Evolutionary conservation across 2,888 invertebrate species (phyloP), one percentile per base, ranked within the genome.

Genomic region (Emmelina monodactyla): DNA sequence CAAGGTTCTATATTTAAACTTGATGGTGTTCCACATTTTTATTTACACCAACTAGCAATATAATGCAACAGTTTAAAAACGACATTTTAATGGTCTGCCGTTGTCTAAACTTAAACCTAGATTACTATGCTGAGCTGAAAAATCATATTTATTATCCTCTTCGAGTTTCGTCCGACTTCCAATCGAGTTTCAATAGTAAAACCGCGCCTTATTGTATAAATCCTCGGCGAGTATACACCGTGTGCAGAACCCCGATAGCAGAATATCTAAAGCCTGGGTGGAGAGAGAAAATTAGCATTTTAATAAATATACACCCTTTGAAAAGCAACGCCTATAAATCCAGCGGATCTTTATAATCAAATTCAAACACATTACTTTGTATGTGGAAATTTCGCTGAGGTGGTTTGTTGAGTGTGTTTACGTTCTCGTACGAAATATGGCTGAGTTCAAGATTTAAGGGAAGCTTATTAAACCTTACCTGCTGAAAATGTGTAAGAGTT

Each of bases 241-340:
- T 75, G 76, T 79, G 79, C 62, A 62, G 60, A 58, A 56, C 53
- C 52, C 69, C 57, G 79, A 79, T 79, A 79, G 73, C 68, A 49
- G 50, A 60, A 65, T 71, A 73, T 71, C 76, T 71, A 72, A 70
- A 68, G 69, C 72, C 62, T 51, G 45, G 50, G 54, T 51, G 65
- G 67, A 60, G 66, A 52, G 53, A 54, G 65, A 65, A 72, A 79
- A 79, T 79, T 79, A 71, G 79, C 79, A 79, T 79, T 79, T 79
- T 79, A 79, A 79, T 79, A 79, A 79, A 79, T 79, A 79, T 66
- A 78, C 79, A 79, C 79, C 78, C 79, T 76, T 79, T 76, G 62
- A 63, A 72, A n/a, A 62, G 61, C 59, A 61, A 67, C 75, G 69
- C 62, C 63, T 64, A 72, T 78, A 76, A 79, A 78, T 79, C 66